Evolutionary conservation across 2,797 vertebrate genomes (phyloP), one percentile per base, ranked within the genome.

Genomic region (Catostomus latipinnis): DNA sequence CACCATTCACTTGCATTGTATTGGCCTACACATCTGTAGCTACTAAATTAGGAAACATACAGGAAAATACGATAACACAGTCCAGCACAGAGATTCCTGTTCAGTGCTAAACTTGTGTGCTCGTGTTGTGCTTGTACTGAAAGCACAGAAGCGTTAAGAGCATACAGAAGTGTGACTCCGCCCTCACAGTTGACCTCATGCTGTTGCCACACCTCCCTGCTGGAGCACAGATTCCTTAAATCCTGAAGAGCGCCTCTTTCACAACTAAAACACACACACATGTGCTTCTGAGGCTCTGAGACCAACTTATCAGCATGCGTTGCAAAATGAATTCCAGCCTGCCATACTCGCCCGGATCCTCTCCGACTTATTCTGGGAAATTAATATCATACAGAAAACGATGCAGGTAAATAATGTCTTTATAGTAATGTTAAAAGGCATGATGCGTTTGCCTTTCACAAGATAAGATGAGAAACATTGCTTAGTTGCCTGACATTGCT

Each of bases 281-380:
- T 4, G 2, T 4, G 18, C 11, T 65, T 22, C 10, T 62, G 58
- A 5, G 0, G 34, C 34, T 22, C 48, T 45, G 58, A 71, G 22
- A 58, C 12, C 6, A 6, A 60, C 1, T 0, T 1, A 10, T 46
- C 5, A 63, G 2, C 57, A 94, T 94, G 94, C 91, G 91, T 63
- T 90, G 90, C 85, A 91, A 80, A 82, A 90, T 93, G 90, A 92
- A 80, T 73, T 94, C 93, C 86, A 90, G 86, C 6, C 87, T 94
- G 5, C 91, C 93, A 6, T 93, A 87, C 76, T 92, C 92, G 0
- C 92, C 92, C 1, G 88, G 78, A 13, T 83, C 87, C 0, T 93
- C 91, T 0, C 90, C 92, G 0, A 76, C 90, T 0, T 88, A 86
- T n/a, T 83, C 93, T 0, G 88, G 90, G 1, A 90, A 85, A 0